These are phyloP conservation scores for Hirtodrosophila histrioides DNA, from an alignment of 2,888 invertebrate genomes.

Conservation along the genomic window DNA sequence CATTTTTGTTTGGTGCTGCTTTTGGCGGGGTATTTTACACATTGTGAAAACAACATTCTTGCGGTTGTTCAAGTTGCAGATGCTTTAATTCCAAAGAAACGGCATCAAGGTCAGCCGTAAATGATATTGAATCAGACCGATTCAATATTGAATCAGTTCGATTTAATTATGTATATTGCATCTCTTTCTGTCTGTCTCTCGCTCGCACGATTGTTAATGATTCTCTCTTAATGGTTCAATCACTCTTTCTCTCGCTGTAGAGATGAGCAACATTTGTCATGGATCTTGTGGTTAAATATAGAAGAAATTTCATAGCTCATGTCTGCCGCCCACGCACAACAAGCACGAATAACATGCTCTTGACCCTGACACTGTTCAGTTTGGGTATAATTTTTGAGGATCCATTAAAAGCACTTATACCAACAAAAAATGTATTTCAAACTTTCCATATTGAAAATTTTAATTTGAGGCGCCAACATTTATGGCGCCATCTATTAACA, in stretches of 20 bases:
- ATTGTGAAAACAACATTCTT: conserved; percentile 64
- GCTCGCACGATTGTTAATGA: not conserved
- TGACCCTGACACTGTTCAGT: conserved; percentile 60
- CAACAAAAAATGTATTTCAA: not conserved
- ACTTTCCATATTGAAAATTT: not conserved
- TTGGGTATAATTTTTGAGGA: not conserved
- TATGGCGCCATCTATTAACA: conserved; percentile 22
- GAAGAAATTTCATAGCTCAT: conserved; percentile 14
- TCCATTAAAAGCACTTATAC: not conserved
- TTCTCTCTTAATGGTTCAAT: not conserved
- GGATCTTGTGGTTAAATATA: conserved; percentile 35
- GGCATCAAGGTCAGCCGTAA: conserved; percentile 41
- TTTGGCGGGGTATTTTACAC: conserved; percentile 42
- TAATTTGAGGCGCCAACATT: not conserved
- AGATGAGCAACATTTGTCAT: conserved; percentile 17
- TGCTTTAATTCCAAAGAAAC: conserved; percentile 29
- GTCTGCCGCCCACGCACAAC: conserved; percentile 20
- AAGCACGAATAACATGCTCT: conserved; percentile 26
- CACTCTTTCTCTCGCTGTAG: not conserved
- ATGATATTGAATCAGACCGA: conserved; percentile 21
- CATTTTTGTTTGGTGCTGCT: conserved; percentile 23
- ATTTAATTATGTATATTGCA: not conserved
- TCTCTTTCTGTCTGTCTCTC: not conserved
- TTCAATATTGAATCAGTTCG: conserved; percentile 14
- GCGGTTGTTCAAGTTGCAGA: conserved; percentile 40